Percentiles rank a stretch among this genome's conserved stretches.
phyloP scores from a whole-genome alignment of 1,140 invertebrate species.

The Diprion similis region DNA sequence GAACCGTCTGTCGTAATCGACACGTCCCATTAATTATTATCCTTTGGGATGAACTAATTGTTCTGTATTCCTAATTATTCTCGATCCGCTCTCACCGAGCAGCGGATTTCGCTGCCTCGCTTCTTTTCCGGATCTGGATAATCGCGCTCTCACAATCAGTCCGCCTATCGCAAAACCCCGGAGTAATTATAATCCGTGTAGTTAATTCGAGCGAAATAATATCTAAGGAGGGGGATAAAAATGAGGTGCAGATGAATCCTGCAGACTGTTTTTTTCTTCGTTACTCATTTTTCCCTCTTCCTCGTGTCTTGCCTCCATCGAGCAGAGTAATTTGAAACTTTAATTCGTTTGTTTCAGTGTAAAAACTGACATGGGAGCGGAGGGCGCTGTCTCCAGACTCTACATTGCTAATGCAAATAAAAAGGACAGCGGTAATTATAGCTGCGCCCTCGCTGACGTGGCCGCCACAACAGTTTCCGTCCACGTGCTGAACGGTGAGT shows the following conservation, averaged over 20 bases:
- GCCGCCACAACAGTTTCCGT: slow-evolving; percentile 78
- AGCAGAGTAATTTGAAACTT: no score
- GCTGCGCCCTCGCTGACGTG: slow-evolving; percentile 79
- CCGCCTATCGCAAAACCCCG: no score
- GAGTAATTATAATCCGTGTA: no score
- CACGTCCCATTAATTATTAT: neutral
- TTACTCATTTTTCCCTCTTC: no score
- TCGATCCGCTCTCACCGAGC: neutral
- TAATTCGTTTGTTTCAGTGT: slow-evolving; percentile 67
- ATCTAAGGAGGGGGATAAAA: no score
- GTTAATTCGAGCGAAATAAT: no score
- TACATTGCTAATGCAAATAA: slow-evolving; percentile 85
- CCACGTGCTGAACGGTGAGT: slow-evolving; percentile 83
- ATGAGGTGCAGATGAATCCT: no score
- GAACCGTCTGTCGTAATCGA: neutral
- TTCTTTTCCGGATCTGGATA: no score
- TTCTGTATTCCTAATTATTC: neutral
- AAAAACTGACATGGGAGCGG: slow-evolving; percentile 79
- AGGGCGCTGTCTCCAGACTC: slow-evolving; percentile 78
- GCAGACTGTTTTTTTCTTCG: no score
- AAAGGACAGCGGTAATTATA: slow-evolving; percentile 87
- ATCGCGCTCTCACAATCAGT: no score
- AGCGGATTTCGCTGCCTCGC: neutral
- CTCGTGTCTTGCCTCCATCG: no score
- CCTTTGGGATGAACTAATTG: neutral